phyloP scores from a whole-genome alignment of 1,140 invertebrate species.

The Scaptomyza montana region DNA sequence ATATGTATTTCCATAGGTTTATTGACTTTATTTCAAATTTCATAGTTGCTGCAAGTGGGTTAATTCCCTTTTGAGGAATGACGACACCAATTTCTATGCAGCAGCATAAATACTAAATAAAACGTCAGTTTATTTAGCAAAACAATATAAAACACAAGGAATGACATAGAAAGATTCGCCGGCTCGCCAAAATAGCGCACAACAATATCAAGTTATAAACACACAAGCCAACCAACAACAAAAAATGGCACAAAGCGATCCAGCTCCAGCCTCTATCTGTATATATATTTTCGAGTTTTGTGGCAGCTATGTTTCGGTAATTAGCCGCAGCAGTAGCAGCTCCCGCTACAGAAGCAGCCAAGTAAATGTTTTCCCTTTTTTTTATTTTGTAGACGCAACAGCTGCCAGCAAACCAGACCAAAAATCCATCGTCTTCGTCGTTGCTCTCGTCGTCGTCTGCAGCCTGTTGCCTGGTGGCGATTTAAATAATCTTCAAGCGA shows the following conservation, averaged over 20 bases:
- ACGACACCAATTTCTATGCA: slow-evolving; percentile 13
- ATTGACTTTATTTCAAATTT: background rate
- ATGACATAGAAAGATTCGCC: background rate
- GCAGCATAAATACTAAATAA: slow-evolving; percentile 35
- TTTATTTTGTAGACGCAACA: slow-evolving; percentile 18
- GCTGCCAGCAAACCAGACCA: slow-evolving; percentile 11
- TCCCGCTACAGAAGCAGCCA: slow-evolving; percentile 19
- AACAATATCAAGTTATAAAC: slow-evolving; percentile 47
- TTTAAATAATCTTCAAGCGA: slow-evolving; percentile 70
- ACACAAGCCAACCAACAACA: background rate
- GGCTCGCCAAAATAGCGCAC: background rate
- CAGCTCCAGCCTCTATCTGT: background rate
- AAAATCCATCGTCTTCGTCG: background rate
- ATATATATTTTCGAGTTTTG: background rate
- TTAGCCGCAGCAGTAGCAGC: slow-evolving; percentile 26
- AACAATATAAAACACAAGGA: slow-evolving; percentile 11
- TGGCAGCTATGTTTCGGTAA: slow-evolving; percentile 21
- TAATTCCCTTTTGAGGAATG: slow-evolving; percentile 22
- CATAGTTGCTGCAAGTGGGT: slow-evolving; percentile 24
- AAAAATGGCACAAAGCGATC: slow-evolving; percentile 38
- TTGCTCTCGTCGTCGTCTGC: slow-evolving; percentile 2
- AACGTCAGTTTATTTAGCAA: slow-evolving; percentile 33
- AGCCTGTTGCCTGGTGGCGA: slow-evolving; percentile 50
- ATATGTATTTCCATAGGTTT: background rate
- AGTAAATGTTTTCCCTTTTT: background rate